These are phyloP conservation scores for Nannospalax galili DNA, from an alignment of 2,113 vertebrate species.

Conservation along the genomic window DNA sequence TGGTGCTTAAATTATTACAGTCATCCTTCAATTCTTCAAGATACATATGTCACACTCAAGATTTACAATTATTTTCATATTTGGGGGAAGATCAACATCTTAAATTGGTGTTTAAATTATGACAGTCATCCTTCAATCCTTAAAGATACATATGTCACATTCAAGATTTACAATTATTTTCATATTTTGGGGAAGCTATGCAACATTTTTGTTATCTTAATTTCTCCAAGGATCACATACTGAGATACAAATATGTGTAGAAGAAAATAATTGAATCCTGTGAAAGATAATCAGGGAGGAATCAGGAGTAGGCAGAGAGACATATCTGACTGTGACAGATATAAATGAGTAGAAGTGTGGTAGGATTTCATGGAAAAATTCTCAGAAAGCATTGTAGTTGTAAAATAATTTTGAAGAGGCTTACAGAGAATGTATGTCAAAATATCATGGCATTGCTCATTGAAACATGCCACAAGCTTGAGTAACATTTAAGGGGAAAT, in stretches of 20 bases:
- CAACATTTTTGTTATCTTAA: not conserved
- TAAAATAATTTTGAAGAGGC: not conserved
- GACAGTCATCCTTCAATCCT: not conserved
- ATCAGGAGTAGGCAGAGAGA: not conserved
- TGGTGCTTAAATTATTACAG: not conserved
- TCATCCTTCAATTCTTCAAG: not conserved
- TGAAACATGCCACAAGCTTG: not conserved
- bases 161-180: not conserved
- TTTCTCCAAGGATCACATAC: not conserved
- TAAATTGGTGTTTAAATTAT: not conserved
- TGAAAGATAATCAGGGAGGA: not conserved
- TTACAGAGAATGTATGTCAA: not conserved
- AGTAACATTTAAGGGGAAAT: slow-evolving; percentile 20
- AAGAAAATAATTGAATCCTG: slow-evolving; percentile 14
- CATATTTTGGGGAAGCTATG: not conserved
- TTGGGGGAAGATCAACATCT: slow-evolving; percentile 15
- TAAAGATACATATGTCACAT: not conserved
- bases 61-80: slow-evolving; percentile 8
- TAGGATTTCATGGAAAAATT: not conserved
- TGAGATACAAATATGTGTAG: not conserved
- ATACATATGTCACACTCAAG: not conserved
- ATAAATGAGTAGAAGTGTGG: not conserved
- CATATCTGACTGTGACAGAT: not conserved
- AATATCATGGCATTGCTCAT: not conserved
- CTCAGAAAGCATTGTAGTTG: not conserved